Evolutionary conservation across 2,113 vertebrate genomes (phyloP).

Genomic region (Halichoeres trimaculatus): DNA sequence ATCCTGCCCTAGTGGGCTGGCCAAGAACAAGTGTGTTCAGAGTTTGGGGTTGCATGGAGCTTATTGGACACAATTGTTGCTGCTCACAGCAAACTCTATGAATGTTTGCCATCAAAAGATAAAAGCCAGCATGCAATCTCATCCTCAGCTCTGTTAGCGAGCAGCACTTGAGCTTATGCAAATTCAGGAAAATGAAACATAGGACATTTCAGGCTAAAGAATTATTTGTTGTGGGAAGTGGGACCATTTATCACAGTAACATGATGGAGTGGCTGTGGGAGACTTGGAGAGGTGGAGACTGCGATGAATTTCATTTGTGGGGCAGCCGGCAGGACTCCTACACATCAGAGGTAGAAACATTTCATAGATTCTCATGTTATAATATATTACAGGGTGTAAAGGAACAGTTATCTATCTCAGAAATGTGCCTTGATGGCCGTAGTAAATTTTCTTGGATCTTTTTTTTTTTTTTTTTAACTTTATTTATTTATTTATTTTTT

Average conservation of each 20-base stretch:
- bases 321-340: slow-evolving; percentile 55
- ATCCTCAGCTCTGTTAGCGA: slow-evolving; percentile 21
- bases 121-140: slow-evolving; percentile 42
- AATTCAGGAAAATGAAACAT: slow-evolving; percentile 67
- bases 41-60: not conserved
- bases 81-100: slow-evolving; percentile 5
- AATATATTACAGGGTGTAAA: slow-evolving; percentile 15
- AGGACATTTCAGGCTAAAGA: slow-evolving; percentile 59
- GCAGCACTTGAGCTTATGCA: slow-evolving; percentile 60
- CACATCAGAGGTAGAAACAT: slow-evolving; percentile 33
- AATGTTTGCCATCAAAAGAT: slow-evolving; percentile 9
- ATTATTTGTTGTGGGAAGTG: slow-evolving; percentile 61
- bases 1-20: slow-evolving; percentile 23
- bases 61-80: slow-evolving; percentile 1
- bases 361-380: slow-evolving; percentile 24
- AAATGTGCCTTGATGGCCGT: no score
- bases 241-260: slow-evolving; percentile 66
- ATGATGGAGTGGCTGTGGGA: slow-evolving; percentile 66
- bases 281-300: slow-evolving; percentile 66
- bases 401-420: no score
- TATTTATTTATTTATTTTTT: no score
- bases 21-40: slow-evolving; percentile 10
- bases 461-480: no score
- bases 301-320: slow-evolving; percentile 70
- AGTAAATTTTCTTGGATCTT: no score